Conservation (phyloP, 2,888 invertebrate species). For the Philhelius pedissequus region DNA sequence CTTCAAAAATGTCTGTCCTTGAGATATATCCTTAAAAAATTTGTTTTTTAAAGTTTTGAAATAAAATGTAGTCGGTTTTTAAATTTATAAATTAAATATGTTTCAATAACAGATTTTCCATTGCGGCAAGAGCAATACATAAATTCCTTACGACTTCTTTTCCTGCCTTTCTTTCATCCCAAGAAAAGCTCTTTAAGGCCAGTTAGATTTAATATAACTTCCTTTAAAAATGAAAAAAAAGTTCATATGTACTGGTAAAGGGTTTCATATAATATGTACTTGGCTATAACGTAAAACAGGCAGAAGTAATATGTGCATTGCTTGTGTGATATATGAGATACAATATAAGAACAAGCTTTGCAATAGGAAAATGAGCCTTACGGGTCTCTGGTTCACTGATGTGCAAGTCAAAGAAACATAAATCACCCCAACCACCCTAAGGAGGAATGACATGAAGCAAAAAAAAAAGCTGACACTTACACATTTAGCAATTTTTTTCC, state of each 20-base stretch:
- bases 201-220: not conserved
- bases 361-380: constrained; percentile 36
- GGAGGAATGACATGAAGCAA: constrained; percentile 33
- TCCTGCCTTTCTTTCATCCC: not conserved
- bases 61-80: no score
- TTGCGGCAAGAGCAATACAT: no score
- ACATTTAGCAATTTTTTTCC: constrained; percentile 11
- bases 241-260: not conserved
- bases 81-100: no score
- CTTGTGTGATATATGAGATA: constrained; percentile 58
- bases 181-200: no score
- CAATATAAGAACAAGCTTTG: constrained; percentile 33
- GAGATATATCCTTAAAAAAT: no score
- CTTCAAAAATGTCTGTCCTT: no score
- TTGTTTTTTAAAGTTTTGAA: no score
- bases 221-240: not conserved
- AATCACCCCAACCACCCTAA: constrained; percentile 52
- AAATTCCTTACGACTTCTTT: no score
- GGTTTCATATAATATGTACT: not conserved
- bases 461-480: constrained; percentile 62
- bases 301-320: not conserved
- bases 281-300: no score
- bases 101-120: no score
- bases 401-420: constrained; percentile 52
- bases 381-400: constrained; percentile 47